Conservation (phyloP, 2,797 vertebrate genomes). For the Sternotherus odoratus region DNA sequence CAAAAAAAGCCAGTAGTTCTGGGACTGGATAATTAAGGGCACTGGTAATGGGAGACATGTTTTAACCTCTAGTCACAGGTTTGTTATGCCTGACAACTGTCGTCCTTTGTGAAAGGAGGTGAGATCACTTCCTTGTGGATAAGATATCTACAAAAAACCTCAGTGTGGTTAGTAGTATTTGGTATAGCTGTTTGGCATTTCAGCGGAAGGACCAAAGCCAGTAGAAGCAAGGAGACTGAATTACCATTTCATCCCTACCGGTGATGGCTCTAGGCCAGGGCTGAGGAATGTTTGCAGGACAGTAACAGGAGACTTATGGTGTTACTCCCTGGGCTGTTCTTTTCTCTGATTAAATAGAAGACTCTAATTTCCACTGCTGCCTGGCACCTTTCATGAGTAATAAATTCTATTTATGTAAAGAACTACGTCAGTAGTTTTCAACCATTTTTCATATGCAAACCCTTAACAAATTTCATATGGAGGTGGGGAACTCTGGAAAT, state of each 20-base stretch:
- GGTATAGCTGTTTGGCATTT: neutral
- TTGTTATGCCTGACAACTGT: too few species aligned
- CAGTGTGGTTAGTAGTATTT: neutral
- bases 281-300: neutral
- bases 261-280: neutral
- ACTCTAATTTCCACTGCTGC: neutral
- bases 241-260: neutral
- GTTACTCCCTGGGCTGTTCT: neutral
- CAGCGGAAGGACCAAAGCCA: neutral
- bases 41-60: neutral
- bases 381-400: neutral
- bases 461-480: too few species aligned
- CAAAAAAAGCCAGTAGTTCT: neutral
- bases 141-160: neutral
- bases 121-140: neutral
- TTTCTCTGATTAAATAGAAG: neutral
- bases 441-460: too few species aligned
- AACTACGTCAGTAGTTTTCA: neutral
- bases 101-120: neutral
- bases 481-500: too few species aligned
- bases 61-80: neutral
- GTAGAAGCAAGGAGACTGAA: neutral
- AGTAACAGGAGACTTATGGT: neutral
- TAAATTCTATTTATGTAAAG: neutral
- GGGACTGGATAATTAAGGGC: neutral